Evolutionary conservation across 2,113 vertebrate genomes (phyloP).

Genomic region (Agelaius phoeniceus): DNA sequence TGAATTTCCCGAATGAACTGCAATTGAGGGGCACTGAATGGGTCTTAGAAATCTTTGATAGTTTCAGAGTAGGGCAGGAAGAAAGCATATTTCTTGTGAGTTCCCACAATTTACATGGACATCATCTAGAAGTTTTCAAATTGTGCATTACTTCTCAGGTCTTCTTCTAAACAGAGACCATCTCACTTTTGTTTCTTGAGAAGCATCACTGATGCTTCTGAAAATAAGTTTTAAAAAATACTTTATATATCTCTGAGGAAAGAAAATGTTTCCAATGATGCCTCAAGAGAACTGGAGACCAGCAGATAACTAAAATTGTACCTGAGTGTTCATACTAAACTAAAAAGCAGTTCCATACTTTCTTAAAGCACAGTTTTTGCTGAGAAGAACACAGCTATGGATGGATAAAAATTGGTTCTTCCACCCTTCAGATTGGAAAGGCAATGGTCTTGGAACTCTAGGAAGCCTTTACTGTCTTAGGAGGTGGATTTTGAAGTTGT

Average conservation of each 20-base stretch:
- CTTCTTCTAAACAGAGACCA: background rate
- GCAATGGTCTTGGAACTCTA: background rate
- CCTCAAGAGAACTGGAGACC: background rate
- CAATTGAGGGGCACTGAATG: background rate
- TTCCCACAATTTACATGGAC: background rate
- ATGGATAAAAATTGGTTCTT: fast-evolving
- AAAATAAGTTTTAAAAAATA: background rate
- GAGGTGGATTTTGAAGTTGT: background rate
- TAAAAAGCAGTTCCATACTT: background rate
- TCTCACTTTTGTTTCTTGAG: background rate
- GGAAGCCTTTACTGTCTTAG: background rate
- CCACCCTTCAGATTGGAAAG: background rate
- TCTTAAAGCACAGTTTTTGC: background rate
- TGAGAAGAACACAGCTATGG: background rate
- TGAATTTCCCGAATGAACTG: background rate
- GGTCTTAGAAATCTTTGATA: background rate
- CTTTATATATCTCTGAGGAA: background rate
- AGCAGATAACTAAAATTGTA: background rate
- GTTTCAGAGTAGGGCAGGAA: background rate
- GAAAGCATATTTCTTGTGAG: background rate
- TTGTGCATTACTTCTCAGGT: background rate
- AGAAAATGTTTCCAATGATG: background rate
- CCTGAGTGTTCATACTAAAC: background rate
- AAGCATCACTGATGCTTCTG: background rate
- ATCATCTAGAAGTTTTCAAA: background rate